A percentile compares a stretch with the other conserved stretches of the same genome.
phyloP scores from a whole-genome alignment of 2,797 vertebrate species.

The Salarias fasciatus region DNA sequence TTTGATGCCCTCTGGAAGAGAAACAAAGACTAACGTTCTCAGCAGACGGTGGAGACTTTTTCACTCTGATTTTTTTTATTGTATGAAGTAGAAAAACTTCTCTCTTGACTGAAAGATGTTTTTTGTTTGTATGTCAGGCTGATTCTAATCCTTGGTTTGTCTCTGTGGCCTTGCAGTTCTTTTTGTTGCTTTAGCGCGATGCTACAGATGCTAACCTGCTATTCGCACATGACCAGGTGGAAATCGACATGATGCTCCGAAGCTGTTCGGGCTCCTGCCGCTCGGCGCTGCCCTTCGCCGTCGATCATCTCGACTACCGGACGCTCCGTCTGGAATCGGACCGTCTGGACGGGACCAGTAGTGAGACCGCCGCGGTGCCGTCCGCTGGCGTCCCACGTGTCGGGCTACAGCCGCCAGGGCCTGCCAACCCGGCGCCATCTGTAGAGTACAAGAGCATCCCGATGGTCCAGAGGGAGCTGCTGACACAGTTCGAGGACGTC shows the following conservation, averaged over 20 bases:
- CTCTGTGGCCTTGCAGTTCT: too few species aligned
- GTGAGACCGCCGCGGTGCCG: accelerated
- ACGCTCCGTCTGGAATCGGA: constrained; percentile 76
- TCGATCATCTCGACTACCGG: constrained; percentile 77
- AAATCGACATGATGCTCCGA: constrained; percentile 90
- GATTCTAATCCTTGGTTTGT: too few species aligned
- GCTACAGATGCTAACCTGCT: not conserved
- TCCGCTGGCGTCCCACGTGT: constrained; percentile 39
- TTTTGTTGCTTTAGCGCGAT: too few species aligned
- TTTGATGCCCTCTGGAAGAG: too few species aligned
- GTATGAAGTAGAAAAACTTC: too few species aligned
- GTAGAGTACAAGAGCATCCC: constrained; percentile 53
- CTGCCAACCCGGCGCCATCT: not conserved
- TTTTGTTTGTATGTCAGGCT: too few species aligned
- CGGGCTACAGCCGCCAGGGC: constrained; percentile 40
- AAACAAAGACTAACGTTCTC: too few species aligned
- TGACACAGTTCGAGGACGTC: constrained; percentile 77
- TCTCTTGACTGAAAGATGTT: too few species aligned
- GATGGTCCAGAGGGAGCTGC: constrained; percentile 45
- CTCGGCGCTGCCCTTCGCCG: constrained; percentile 64
- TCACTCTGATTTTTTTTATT: too few species aligned
- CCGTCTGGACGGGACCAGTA: not conserved
- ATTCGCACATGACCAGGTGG: constrained; percentile 81
- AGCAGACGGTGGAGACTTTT: too few species aligned
- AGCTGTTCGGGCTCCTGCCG: constrained; percentile 88